These are phyloP conservation scores for Fregetta grallaria DNA, from an alignment of 2,113 vertebrate species.

Conservation along the genomic window DNA sequence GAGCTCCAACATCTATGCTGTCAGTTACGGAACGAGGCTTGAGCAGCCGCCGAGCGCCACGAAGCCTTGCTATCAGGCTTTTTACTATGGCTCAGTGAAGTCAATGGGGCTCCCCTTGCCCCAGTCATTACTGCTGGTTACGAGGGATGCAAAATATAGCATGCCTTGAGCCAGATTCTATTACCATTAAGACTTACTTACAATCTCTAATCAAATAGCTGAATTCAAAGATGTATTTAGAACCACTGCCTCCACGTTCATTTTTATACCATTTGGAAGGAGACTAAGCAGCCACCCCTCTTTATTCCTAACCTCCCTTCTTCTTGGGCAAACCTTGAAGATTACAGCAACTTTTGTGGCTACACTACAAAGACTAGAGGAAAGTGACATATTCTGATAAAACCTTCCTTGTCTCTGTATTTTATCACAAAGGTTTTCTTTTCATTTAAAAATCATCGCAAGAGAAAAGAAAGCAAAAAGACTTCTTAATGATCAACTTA, in stretches of 20 bases:
- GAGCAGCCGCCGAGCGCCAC: accelerated
- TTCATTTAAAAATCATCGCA: background rate
- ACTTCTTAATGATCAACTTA: background rate
- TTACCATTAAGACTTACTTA: background rate
- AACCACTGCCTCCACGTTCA: background rate
- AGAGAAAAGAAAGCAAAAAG: background rate
- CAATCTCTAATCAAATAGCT: background rate
- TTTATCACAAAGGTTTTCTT: background rate
- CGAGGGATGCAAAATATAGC: background rate
- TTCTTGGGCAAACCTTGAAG: background rate
- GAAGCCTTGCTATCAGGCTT: background rate
- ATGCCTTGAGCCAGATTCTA: background rate
- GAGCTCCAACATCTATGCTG: background rate
- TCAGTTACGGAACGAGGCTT: background rate
- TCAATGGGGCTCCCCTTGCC: background rate
- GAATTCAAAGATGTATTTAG: background rate
- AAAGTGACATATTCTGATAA: background rate
- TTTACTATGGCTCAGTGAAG: accelerated
- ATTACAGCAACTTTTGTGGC: background rate
- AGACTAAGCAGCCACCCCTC: background rate
- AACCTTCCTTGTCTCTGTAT: background rate
- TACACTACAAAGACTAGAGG: background rate
- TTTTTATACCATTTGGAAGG: background rate
- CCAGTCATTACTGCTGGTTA: background rate
- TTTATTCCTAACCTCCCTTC: background rate